These are phyloP conservation scores for Choreutis nemorana DNA, from an alignment of 2,888 invertebrate species.

Conservation along the genomic window DNA sequence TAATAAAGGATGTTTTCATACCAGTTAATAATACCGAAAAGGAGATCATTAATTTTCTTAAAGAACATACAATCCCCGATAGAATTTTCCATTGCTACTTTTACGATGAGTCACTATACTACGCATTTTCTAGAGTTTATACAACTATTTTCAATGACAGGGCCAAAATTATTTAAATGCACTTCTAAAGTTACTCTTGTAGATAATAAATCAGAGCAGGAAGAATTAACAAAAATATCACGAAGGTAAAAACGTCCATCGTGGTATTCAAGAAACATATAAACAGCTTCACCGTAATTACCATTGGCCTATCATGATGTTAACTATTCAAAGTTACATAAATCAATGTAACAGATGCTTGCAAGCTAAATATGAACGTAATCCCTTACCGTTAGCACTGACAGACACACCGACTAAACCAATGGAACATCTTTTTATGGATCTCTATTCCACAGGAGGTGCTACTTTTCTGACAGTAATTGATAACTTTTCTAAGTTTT, in stretches of 20 bases:
- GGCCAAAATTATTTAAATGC: slow-evolving; percentile 14
- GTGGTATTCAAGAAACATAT: slow-evolving; percentile 5
- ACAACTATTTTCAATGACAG: slow-evolving; percentile 13
- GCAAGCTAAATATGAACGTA: no score
- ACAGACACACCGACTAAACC: neutral
- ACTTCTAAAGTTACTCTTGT: slow-evolving; percentile 11
- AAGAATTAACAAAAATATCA: slow-evolving; percentile 10
- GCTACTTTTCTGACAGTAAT: slow-evolving; percentile 1
- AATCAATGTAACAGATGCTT: neutral
- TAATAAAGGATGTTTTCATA: slow-evolving; percentile 13
- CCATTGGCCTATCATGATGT: slow-evolving; percentile 8
- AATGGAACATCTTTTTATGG: neutral
- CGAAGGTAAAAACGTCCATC: slow-evolving; percentile 10
- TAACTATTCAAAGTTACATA: neutral
- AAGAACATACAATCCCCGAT: slow-evolving; percentile 12
- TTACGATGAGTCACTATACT: slow-evolving; percentile 11
- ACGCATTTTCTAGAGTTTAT: slow-evolving; percentile 9
- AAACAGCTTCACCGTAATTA: slow-evolving; percentile 4
- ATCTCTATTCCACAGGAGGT: neutral
- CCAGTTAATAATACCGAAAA: slow-evolving; percentile 12
- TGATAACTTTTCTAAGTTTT: slow-evolving; percentile 10
- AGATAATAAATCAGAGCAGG: slow-evolving; percentile 9
- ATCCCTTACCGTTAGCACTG: no score
- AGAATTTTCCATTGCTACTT: slow-evolving; percentile 12
- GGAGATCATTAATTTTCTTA: slow-evolving; percentile 11